Evolutionary conservation across 2,113 vertebrate species (phyloP).

Genomic region (Sceloporus tristichus): DNA sequence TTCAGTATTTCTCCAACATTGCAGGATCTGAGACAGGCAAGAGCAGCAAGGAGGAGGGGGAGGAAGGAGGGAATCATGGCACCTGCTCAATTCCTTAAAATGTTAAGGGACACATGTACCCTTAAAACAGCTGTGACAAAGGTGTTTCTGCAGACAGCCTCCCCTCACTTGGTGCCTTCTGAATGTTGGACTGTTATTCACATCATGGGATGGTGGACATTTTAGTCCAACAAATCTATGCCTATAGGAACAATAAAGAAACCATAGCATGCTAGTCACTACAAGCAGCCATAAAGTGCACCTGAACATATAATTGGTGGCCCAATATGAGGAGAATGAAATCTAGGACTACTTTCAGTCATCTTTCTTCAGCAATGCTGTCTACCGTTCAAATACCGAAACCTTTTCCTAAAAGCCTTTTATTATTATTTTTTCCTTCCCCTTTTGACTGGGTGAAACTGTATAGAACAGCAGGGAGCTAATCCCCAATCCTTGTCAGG

Average conservation of each 20-base stretch:
- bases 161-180: background rate
- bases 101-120: background rate
- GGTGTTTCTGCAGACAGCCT: too few species aligned
- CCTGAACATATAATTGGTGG: too few species aligned
- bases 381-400: background rate
- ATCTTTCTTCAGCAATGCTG: background rate
- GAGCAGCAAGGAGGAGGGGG: too few species aligned
- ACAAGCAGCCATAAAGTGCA: too few species aligned
- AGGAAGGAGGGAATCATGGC: background rate
- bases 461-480: background rate
- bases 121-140: background rate
- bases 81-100: background rate
- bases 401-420: background rate
- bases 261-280: background rate
- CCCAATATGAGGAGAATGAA: background rate
- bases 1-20: background rate
- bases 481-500: conserved; percentile 13
- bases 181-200: background rate
- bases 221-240: too few species aligned
- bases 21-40: too few species aligned
- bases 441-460: background rate
- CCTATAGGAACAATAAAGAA: background rate
- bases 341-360: background rate
- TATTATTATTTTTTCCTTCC: conserved; percentile 1
- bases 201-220: too few species aligned